These are phyloP conservation scores for Ceratotherium simum DNA, from an alignment of 2,113 vertebrate species.

Conservation along the genomic window DNA sequence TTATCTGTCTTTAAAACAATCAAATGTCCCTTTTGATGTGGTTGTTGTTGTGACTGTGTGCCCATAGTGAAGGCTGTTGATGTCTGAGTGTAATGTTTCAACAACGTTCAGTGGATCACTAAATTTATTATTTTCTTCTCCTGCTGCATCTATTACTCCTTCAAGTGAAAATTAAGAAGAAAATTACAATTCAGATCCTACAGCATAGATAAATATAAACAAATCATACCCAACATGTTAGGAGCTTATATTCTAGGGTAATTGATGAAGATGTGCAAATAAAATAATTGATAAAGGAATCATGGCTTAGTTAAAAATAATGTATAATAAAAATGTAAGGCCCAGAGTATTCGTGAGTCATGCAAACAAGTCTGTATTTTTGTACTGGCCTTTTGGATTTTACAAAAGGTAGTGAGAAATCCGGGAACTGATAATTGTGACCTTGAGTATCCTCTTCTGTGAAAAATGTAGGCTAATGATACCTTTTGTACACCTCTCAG, in stretches of 20 bases:
- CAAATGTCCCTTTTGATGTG: background rate
- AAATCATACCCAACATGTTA: background rate
- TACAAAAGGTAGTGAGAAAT: background rate
- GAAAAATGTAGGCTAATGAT: background rate
- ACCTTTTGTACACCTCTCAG: background rate
- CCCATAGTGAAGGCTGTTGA: background rate
- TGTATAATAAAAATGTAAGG: background rate
- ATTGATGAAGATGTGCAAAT: background rate
- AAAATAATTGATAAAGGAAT: conserved; percentile 16
- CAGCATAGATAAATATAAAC: background rate
- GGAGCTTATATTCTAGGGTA: background rate
- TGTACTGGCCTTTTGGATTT: background rate
- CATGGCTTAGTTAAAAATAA: background rate
- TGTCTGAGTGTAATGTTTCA: background rate
- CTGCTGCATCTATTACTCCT: background rate
- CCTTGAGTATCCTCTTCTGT: background rate
- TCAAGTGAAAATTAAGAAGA: background rate
- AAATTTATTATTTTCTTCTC: background rate
- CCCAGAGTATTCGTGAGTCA: background rate
- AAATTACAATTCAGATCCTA: background rate
- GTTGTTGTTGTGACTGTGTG: background rate
- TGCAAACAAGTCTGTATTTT: background rate
- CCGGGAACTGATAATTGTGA: background rate
- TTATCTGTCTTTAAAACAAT: background rate
- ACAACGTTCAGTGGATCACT: background rate